phyloP scores from a whole-genome alignment of 2,113 vertebrate genomes.

The Leuciscus idus region DNA sequence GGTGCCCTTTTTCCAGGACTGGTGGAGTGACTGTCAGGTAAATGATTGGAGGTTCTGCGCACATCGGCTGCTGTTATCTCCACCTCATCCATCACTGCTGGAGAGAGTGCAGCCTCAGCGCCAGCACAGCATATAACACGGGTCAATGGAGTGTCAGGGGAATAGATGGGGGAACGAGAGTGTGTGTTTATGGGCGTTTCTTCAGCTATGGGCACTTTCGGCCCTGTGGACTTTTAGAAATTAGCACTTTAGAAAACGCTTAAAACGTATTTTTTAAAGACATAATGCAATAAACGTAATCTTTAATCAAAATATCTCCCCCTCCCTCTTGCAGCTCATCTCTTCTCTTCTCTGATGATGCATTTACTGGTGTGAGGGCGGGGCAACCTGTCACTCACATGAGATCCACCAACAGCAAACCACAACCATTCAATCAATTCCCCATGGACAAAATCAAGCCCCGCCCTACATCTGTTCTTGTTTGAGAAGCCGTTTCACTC shows the following conservation, averaged over 20 bases:
- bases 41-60: slow-evolving; percentile 44
- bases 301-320: no score
- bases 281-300: not conserved
- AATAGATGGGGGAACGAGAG: not conserved
- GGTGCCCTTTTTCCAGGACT: slow-evolving; percentile 44
- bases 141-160: slow-evolving; percentile 10
- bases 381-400: no score
- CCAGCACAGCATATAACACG: slow-evolving; percentile 6
- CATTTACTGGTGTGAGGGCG: no score
- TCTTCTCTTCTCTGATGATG: no score
- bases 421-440: no score
- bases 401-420: no score
- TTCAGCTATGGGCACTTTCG: slow-evolving; percentile 29
- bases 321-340: no score
- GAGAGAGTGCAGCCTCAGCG: slow-evolving; percentile 48
- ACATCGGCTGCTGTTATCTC: slow-evolving; percentile 15
- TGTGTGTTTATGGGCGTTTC: slow-evolving; percentile 47
- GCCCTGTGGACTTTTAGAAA: not conserved
- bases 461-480: no score
- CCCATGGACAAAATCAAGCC: no score
- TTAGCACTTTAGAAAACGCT: not conserved
- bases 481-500: no score
- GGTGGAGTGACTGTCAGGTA: slow-evolving; percentile 34
- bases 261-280: not conserved
- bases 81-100: slow-evolving; percentile 51